phyloP scores from a whole-genome alignment of 2,113 vertebrate genomes.

The Hippocampus comes region DNA sequence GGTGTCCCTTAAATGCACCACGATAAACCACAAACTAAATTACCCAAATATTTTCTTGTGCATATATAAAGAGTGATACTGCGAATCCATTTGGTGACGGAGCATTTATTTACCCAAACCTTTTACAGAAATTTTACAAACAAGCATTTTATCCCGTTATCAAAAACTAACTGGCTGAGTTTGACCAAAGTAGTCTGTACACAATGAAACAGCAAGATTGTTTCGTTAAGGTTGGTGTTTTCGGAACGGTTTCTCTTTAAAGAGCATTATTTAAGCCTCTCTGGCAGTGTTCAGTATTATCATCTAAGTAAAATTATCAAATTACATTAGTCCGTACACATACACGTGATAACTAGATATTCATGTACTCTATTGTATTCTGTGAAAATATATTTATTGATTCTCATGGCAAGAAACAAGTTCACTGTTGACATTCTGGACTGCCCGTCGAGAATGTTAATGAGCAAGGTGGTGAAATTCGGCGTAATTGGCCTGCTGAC shows the following conservation, averaged over 20 bases:
- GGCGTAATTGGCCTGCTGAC: neutral
- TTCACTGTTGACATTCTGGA: neutral
- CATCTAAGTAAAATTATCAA: too few relatives aligned
- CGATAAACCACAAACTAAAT: too few relatives aligned
- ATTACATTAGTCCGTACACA: neutral
- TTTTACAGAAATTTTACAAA: neutral
- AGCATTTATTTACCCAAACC: neutral
- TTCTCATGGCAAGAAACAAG: neutral
- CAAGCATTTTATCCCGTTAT: neutral
- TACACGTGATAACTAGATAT: neutral
- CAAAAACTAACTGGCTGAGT: neutral
- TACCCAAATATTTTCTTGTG: too few relatives aligned
- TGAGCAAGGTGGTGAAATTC: neutral
- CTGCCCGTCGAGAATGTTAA: neutral
- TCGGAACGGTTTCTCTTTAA: too few relatives aligned
- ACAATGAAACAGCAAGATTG: neutral
- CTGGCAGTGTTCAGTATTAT: neutral
- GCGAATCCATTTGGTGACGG: neutral
- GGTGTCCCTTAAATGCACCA: too few relatives aligned
- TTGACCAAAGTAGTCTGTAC: neutral
- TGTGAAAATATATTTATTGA: neutral
- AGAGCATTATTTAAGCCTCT: neutral
- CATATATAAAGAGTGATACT: too few relatives aligned
- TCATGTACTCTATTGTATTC: neutral
- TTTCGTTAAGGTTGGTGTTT: too few relatives aligned